Percentiles rank a stretch among this genome's conserved stretches.
Evolutionary conservation across 2,797 vertebrate species (phyloP).

Genomic region (Leptoclinus maculatus): DNA sequence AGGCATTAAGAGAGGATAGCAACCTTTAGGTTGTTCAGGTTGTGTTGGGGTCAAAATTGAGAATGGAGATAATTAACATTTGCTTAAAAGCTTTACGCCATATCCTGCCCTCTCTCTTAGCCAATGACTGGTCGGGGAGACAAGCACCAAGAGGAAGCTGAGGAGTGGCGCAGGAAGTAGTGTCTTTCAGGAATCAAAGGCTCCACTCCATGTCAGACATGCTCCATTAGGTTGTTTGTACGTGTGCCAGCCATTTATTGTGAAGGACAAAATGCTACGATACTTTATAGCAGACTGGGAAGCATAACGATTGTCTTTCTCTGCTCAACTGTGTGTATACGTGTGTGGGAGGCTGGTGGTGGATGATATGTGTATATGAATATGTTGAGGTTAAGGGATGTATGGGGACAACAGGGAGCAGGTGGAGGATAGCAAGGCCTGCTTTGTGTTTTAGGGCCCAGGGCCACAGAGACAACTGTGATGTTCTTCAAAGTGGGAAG

Average conservation of each 20-base stretch:
- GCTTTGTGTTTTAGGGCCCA: slow-evolving; percentile 78
- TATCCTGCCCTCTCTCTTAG: slow-evolving; percentile 25
- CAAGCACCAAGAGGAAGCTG: slow-evolving; percentile 14
- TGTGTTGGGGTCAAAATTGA: slow-evolving; percentile 32
- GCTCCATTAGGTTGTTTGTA: slow-evolving; percentile 25
- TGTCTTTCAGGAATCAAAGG: slow-evolving; percentile 36
- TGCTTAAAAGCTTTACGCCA: slow-evolving; percentile 35
- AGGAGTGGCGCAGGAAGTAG: slow-evolving; percentile 42
- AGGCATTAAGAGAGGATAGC: slow-evolving; percentile 24
- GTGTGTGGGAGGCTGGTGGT: neutral
- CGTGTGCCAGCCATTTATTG: slow-evolving; percentile 2
- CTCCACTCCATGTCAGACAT: slow-evolving; percentile 19
- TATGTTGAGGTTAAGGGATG: neutral
- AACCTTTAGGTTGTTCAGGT: slow-evolving; percentile 37
- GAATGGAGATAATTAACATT: slow-evolving; percentile 46
- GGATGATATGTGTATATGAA: slow-evolving; percentile 3
- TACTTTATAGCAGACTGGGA: neutral
- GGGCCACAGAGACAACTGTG: slow-evolving; percentile 79
- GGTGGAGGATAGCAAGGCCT: neutral
- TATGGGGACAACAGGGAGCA: neutral
- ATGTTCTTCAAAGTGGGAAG: slow-evolving; percentile 84
- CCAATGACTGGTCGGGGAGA: slow-evolving; percentile 27
- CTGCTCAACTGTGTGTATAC: neutral
- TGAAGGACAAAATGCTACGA: neutral
- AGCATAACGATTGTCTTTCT: neutral